phyloP scores from a whole-genome alignment of 2,113 vertebrate genomes.

The Rhea americana region DNA sequence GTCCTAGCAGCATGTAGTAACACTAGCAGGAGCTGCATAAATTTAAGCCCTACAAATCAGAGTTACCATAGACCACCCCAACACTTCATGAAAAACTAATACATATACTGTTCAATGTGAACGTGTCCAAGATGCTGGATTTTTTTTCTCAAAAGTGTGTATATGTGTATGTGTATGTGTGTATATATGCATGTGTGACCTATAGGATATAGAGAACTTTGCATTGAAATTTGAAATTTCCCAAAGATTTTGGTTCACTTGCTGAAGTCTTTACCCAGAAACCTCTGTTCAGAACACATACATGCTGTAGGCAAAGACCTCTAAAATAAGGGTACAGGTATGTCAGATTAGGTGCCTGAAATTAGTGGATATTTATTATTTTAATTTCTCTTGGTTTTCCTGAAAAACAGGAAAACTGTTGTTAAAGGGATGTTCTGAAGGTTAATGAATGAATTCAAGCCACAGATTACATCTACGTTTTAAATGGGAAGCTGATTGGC shows the following conservation, averaged over 20 bases:
- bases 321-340: background rate
- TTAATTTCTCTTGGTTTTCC: background rate
- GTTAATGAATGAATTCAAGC: background rate
- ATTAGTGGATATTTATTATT: background rate
- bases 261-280: background rate
- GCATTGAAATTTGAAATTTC: background rate
- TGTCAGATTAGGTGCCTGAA: background rate
- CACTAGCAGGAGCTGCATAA: background rate
- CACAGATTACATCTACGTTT: background rate
- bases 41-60: constrained; percentile 10
- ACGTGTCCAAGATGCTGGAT: background rate
- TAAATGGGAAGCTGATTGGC: background rate
- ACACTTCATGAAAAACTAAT: constrained; percentile 2
- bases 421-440: background rate
- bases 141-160: background rate
- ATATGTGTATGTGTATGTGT: background rate
- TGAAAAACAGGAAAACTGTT: background rate
- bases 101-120: background rate
- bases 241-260: background rate
- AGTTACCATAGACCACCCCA: background rate
- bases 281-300: background rate
- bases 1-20: background rate
- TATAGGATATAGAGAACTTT: background rate
- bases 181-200: background rate
- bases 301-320: background rate